Percentiles rank a stretch among this genome's conserved stretches.
Evolutionary conservation across 2,113 vertebrate genomes (phyloP).

Genomic region (Cercopithecus mona): DNA sequence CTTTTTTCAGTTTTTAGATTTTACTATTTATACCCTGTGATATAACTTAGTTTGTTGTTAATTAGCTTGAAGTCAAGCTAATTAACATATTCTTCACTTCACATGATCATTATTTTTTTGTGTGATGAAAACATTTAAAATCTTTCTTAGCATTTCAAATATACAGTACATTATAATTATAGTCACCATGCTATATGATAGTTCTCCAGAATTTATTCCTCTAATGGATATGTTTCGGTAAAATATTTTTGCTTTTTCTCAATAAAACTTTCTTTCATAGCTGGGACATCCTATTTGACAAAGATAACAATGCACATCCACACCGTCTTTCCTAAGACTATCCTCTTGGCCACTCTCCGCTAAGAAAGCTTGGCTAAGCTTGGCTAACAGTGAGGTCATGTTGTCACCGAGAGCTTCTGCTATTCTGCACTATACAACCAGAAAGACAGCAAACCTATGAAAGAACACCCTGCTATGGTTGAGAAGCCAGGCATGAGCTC

Average conservation of each 20-base stretch:
- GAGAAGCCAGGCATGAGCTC: neutral
- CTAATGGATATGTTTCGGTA: neutral
- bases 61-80: neutral
- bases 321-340: neutral
- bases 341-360: neutral
- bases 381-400: neutral
- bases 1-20: neutral
- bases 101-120: neutral
- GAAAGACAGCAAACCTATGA: neutral
- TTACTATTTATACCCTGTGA: neutral
- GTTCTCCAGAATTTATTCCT: neutral
- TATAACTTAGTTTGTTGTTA: neutral
- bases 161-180: neutral
- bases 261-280: neutral
- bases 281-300: neutral
- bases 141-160: neutral
- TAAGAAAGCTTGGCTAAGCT: neutral
- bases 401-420: neutral
- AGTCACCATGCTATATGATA: neutral
- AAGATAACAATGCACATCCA: neutral
- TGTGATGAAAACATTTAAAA: neutral
- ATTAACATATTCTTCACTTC: neutral
- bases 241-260: neutral
- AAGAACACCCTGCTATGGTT: neutral
- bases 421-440: neutral